These are phyloP conservation scores for Marmota flaviventris DNA, from an alignment of 2,113 vertebrate genomes.

Conservation along the genomic window DNA sequence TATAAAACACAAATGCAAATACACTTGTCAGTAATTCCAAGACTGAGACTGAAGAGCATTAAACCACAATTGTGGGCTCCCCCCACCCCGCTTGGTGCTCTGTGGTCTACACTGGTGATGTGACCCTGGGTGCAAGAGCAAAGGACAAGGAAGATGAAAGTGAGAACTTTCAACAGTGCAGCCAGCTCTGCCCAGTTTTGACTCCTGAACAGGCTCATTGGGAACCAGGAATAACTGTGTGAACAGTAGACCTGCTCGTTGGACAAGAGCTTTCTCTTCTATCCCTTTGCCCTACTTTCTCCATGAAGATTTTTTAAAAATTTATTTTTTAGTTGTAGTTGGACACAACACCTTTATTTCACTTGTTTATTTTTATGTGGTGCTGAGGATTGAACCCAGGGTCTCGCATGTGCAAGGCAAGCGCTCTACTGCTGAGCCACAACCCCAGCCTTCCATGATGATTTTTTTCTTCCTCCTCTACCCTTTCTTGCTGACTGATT, in stretches of 20 bases:
- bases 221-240: no score
- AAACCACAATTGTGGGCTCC: no score
- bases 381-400: no score
- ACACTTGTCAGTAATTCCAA: neutral
- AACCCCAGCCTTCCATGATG: neutral
- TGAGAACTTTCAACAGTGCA: rapidly evolving
- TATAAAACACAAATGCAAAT: neutral
- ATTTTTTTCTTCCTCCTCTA: neutral
- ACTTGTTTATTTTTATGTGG: no score
- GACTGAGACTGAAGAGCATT: neutral
- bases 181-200: neutral
- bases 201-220: neutral
- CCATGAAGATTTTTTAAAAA: neutral
- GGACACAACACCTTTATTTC: no score
- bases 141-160: neutral
- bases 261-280: neutral
- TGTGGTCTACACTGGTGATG: neutral
- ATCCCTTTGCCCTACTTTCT: neutral
- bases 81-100: neutral
- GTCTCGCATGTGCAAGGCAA: no score
- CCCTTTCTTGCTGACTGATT: neutral
- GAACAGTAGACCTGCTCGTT: neutral
- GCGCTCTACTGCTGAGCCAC: no score
- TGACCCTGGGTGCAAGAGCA: neutral
- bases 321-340: no score